Conservation (phyloP, 2,797 vertebrate genomes). For the Limosa lapponica region DNA sequence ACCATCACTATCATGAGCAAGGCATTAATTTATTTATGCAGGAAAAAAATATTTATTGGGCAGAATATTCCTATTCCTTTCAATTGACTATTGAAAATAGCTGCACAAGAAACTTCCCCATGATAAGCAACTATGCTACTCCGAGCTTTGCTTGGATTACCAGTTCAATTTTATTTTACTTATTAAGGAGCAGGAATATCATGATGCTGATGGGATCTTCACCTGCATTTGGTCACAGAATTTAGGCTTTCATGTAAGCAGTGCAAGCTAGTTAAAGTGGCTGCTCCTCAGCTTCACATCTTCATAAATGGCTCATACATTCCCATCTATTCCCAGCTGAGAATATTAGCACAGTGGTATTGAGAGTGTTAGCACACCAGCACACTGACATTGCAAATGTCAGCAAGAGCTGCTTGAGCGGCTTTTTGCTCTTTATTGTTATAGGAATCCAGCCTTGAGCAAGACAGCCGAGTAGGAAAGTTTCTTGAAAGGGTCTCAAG, state of each 20-base stretch:
- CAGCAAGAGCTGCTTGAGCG: not conserved
- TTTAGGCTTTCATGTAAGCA: not conserved
- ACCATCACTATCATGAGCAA: not conserved
- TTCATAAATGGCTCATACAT: not conserved
- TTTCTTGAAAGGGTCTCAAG: not conserved
- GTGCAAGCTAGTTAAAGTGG: rapidly evolving
- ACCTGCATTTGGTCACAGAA: not conserved
- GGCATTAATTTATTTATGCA: not conserved
- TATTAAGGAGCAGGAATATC: not conserved
- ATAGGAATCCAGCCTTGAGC: not conserved
- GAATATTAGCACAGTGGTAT: not conserved
- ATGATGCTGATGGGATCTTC: not conserved
- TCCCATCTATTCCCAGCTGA: not conserved
- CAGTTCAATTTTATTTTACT: not conserved
- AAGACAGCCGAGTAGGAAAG: not conserved
- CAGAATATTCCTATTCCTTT: not conserved
- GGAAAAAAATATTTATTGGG: not conserved
- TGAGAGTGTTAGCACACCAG: not conserved
- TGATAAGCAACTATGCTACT: not conserved
- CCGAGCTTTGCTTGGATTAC: not conserved
- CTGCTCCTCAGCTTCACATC: not conserved
- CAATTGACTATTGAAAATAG: not conserved
- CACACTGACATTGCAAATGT: not conserved
- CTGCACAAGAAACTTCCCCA: not conserved
- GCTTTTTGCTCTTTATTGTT: not conserved